These are phyloP conservation scores for Cheilosia soror DNA, from an alignment of 2,888 invertebrate species.

Conservation along the genomic window DNA sequence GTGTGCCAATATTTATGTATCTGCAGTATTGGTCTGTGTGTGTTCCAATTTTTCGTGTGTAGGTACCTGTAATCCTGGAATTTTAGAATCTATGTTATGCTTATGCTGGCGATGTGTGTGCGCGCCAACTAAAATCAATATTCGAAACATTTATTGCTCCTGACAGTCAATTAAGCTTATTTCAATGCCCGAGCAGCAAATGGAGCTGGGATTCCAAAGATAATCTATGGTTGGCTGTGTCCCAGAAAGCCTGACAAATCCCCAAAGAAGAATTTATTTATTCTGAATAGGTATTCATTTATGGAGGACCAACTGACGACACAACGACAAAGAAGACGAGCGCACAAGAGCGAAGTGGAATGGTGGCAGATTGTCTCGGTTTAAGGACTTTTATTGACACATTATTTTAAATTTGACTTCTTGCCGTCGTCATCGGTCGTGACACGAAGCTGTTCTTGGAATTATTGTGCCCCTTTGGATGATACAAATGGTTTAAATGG, in stretches of 20 bases:
- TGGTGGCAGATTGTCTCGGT: conserved; percentile 48
- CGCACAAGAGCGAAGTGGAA: not conserved
- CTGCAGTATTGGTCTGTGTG: not conserved
- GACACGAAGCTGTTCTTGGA: conserved; percentile 19
- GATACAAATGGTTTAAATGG: conserved; percentile 27
- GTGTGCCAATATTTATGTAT: conserved; percentile 34
- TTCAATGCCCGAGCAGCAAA: conserved; percentile 61
- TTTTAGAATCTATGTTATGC: conserved; percentile 37
- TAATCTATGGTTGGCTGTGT: conserved; percentile 52
- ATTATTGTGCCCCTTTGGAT: conserved; percentile 27
- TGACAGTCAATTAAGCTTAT: conserved; percentile 74
- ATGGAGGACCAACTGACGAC: conserved; percentile 6
- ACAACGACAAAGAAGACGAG: not conserved
- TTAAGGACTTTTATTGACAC: conserved; percentile 68
- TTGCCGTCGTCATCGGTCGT: conserved; percentile 1
- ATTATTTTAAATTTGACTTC: conserved; percentile 66
- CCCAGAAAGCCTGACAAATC: conserved; percentile 65
- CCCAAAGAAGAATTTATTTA: conserved; percentile 57
- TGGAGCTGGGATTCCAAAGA: conserved; percentile 45
- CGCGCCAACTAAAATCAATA: conserved; percentile 61
- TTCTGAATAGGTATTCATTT: conserved; percentile 43
- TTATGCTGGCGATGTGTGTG: not conserved
- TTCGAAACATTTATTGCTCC: conserved; percentile 65
- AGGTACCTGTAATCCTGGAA: conserved; percentile 36
- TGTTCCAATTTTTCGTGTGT: not conserved